These are phyloP conservation scores for Columba guinea DNA, from an alignment of 2,797 vertebrate genomes.

Conservation along the genomic window DNA sequence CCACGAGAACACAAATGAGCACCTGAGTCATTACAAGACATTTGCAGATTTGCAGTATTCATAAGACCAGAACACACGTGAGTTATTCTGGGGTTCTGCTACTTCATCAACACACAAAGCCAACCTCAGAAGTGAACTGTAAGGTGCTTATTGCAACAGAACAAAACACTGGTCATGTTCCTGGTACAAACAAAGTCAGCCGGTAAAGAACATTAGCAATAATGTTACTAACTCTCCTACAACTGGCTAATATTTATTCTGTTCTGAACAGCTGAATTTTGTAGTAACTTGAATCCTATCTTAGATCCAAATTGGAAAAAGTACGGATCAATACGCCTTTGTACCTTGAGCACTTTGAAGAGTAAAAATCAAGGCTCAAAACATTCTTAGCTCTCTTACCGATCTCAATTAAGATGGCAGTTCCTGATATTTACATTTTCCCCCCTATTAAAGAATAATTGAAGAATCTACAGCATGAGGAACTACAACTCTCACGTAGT, in stretches of 20 bases:
- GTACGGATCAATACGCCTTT: neutral
- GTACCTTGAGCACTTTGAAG: neutral
- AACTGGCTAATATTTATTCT: neutral
- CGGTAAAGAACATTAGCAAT: neutral
- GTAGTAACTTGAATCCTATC: neutral
- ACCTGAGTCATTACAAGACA: neutral
- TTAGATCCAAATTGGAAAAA: neutral
- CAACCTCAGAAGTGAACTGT: neutral
- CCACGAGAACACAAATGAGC: neutral
- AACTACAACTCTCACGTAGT: neutral
- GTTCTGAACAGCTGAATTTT: neutral
- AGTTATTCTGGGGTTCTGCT: neutral
- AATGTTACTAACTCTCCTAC: neutral
- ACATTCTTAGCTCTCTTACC: neutral
- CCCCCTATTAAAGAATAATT: neutral
- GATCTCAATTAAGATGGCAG: neutral
- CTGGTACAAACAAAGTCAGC: neutral
- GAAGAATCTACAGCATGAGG: neutral
- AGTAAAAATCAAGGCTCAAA: neutral
- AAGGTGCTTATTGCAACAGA: neutral
- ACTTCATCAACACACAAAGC: conserved; percentile 7
- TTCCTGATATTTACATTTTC: neutral
- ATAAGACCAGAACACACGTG: neutral
- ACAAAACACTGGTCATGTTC: neutral
- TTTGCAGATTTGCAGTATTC: neutral